Percentiles rank a stretch among this genome's conserved stretches.
phyloP scores from a whole-genome alignment of 2,888 invertebrate species.

The Crioceris asparagi region DNA sequence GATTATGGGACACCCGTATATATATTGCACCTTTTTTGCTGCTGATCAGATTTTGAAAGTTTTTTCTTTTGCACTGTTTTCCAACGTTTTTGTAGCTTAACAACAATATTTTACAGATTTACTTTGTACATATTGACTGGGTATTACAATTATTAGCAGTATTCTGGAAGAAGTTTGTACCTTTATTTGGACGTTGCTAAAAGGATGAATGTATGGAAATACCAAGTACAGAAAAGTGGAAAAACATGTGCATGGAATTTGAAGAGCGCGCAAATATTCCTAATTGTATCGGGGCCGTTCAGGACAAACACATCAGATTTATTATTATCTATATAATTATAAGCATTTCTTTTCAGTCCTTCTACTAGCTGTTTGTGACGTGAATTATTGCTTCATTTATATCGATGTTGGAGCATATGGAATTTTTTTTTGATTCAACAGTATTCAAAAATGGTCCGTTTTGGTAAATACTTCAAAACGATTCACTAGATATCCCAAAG shows the following conservation, averaged over 20 bases:
- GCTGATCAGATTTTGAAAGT: too few relatives aligned
- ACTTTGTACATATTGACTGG: background rate
- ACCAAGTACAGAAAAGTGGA: background rate
- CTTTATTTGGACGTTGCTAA: background rate
- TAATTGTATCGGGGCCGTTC: background rate
- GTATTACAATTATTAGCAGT: background rate
- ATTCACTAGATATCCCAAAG: background rate
- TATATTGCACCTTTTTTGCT: too few relatives aligned
- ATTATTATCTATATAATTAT: background rate
- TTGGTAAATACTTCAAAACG: background rate
- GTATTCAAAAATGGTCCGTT: background rate
- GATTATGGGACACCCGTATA: too few relatives aligned
- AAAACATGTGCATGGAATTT: background rate
- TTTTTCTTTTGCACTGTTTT: too few relatives aligned
- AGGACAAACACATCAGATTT: slow-evolving; percentile 1
- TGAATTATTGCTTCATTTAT: background rate
- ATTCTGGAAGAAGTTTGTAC: background rate
- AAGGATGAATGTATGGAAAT: background rate
- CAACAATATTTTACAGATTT: slow-evolving; percentile 2
- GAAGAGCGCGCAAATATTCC: background rate
- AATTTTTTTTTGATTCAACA: background rate
- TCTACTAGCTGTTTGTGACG: slow-evolving; percentile 3
- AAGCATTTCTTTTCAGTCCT: slow-evolving; percentile 2
- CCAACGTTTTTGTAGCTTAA: too few relatives aligned
- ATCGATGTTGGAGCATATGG: slow-evolving; percentile 4